These are phyloP conservation scores for Gnatocerus cornutus DNA, from an alignment of 2,888 invertebrate species.

Conservation along the genomic window DNA sequence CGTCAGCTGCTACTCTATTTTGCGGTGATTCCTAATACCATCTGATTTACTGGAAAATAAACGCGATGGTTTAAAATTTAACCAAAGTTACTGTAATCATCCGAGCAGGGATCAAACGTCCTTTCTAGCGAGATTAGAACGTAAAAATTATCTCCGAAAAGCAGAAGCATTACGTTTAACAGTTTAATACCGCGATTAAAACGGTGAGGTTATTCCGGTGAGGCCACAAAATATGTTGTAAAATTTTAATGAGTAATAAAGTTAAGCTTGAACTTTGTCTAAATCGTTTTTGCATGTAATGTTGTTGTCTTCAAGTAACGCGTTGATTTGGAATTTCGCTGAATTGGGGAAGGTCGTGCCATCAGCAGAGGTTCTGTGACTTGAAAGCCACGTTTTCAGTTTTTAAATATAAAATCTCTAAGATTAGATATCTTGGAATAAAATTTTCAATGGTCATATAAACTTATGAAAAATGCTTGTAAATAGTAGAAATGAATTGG, in stretches of 20 bases:
- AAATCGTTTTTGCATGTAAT: constrained; percentile 49
- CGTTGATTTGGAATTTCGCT: background rate
- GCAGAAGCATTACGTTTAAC: constrained; percentile 52
- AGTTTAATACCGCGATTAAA: constrained; percentile 58
- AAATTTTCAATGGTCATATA: no score
- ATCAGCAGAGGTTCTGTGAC: no score
- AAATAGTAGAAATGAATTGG: no score
- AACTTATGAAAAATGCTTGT: no score
- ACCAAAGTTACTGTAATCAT: constrained; percentile 38
- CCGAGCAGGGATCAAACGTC: constrained; percentile 25
- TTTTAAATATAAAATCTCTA: no score
- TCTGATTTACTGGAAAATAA: constrained; percentile 26
- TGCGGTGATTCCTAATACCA: constrained; percentile 30
- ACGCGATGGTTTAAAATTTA: constrained; percentile 27
- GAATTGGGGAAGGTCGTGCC: background rate
- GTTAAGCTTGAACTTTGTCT: constrained; percentile 52
- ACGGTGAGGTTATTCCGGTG: constrained; percentile 54
- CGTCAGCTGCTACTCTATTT: constrained; percentile 9
- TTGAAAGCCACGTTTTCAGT: no score
- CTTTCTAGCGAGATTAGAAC: constrained; percentile 45
- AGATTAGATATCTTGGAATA: no score
- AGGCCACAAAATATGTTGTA: constrained; percentile 58
- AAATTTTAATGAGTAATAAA: constrained; percentile 59
- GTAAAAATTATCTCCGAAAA: constrained; percentile 55
- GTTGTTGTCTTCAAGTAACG: constrained; percentile 15